Base-by-base conservation (phyloP, 2,888 invertebrate species). In the Sthenelais limicola region DNA sequence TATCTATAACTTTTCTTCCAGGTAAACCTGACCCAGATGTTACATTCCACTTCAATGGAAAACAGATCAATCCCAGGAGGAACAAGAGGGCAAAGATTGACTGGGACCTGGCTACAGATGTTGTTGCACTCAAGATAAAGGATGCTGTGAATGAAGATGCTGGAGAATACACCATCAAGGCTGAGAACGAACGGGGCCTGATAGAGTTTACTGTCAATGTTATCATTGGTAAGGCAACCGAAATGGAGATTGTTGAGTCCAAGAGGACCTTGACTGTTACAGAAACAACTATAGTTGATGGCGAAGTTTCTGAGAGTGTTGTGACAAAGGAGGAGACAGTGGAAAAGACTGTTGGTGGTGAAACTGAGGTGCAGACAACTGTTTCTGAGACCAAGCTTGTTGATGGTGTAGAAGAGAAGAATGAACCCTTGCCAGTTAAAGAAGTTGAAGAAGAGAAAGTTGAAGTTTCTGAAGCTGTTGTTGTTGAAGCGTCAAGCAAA, bases 161-260 rank as follows among this genome's bases (percentile, higher is more conserved):
- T 3, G 84, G 83, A 2, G 80, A 78, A 9, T 85, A 85, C 75
- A 78, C 79, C 30, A 76, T 84, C 43, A 76, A 74, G 18, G 83
- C 82, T 30, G 74, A 77, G 72, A 82, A 82, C 48, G 71, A 67
- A 7, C 51, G 49, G 7, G 74, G 76, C 30, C 51, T n/a, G 15
- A 67, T 35, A 18, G 30, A 47, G n/a, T 71, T 49, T n/a, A 48
- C 47, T 3, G 68, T 68, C 1, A n/a, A n/a, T 4, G 73, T 73
- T n/a, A 66, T 47, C 33, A 47, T 52, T n/a, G 43, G 48, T 21
- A n/a, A n/a, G n/a, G n/a, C n/a, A n/a, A n/a, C n/a, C n/a, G n/a
- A n/a, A n/a, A n/a, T n/a, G n/a, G n/a, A n/a, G n/a, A n/a, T n/a
- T n/a, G n/a, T n/a, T n/a, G n/a, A n/a, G n/a, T n/a, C n/a, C n/a